Base-by-base conservation (phyloP, 2,797 vertebrate genomes). In the Naso thynnoides region DNA sequence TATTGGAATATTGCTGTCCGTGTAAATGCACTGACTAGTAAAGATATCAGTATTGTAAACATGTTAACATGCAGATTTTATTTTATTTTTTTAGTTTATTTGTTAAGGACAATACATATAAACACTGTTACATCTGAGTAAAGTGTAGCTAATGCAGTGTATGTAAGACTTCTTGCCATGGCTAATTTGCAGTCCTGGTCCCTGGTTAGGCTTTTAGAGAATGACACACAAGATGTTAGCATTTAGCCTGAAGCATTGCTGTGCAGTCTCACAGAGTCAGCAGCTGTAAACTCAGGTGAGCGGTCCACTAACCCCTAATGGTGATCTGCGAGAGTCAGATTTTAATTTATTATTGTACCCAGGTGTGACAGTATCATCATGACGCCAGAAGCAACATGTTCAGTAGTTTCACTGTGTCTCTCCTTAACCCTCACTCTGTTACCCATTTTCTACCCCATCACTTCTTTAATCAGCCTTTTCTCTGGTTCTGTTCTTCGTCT, bases 361-460 rank as follows among this genome's bases (percentile, higher is more conserved):
- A 73, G 60, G 45, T 54, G 73, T 42, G 26, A 23, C 18, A 57
- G 52, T 26, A 44, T 66, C 39, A 49, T 78, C 38, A 23, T 6
- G 4, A 73, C 44, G 71, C 58, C 41, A 38, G 58, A 44, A 23
- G 6, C 24, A 59, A 63, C 73, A 73, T 27, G 44, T 33, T 76
- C 68, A 56, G 59, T 54, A 48, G 53, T 72, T 76, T 61, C 27
- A 6, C 62, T 39, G 52, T 19, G 24, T 52, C 54, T 5, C 63
- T 66, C 66, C 26, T 63, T 38, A 44, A 73, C 65, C 77, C 14
- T 48, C n/a, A 45, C 62, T 79, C 58, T 21, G 55, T 71, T 60
- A 57, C 45, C 60, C 60, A 52, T 76, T 73, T 82, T 50, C 69
- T 78, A 66, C 73, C 72, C 73, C 47, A 29, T 78, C 83, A 73